Base-by-base conservation (phyloP, 2,797 vertebrate species). In the Rhinogobio ventralis region DNA sequence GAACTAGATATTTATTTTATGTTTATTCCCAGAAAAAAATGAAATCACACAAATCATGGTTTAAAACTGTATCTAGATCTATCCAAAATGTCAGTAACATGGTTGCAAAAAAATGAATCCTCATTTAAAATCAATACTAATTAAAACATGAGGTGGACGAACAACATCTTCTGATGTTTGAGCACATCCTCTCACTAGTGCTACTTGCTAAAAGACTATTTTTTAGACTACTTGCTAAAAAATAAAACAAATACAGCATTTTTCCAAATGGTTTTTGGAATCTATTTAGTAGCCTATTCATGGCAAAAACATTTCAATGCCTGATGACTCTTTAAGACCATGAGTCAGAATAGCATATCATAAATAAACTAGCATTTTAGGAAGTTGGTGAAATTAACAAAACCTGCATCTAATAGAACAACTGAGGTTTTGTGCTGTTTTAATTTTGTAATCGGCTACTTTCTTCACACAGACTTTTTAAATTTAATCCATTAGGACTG, bases 401-500 rank as follows among this genome's bases (percentile, higher is more conserved):
- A 81, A 85, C 55, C 69, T 85, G 75, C 83, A 82, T 83, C 36
- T 53, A 45, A 64, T 71, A 64, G 33, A 68, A 74, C 46, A 74
- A 19, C 20, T 33, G 71, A 73, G 72, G 69, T 42, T 68, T 81
- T 79, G 67, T 42, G 42, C 68, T 79, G 57, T 60, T 67, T 17
- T 49, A 19, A 73, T 49, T 46, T 73, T 49, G 42, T 84, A 73
- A 81, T 33, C 64, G 51, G 45, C 33, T 80, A 53, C 51, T 81
- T 83, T 83, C 36, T 62, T 68, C 23, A 10, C 71, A 64, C 3
- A 73, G 42, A 33, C 17, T 66, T 46, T 76, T 86, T 85, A 14
- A 66, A 82, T 71, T 75, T 33, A 45, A 82, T 79, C 69, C 73
- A 83, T 85, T 81, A 74, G 80, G 75, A 51, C 53, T 62, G 42